Percentiles rank a stretch among this genome's conserved stretches.
phyloP scores from a whole-genome alignment of 2,113 vertebrate genomes.

The Panthera uncia region DNA sequence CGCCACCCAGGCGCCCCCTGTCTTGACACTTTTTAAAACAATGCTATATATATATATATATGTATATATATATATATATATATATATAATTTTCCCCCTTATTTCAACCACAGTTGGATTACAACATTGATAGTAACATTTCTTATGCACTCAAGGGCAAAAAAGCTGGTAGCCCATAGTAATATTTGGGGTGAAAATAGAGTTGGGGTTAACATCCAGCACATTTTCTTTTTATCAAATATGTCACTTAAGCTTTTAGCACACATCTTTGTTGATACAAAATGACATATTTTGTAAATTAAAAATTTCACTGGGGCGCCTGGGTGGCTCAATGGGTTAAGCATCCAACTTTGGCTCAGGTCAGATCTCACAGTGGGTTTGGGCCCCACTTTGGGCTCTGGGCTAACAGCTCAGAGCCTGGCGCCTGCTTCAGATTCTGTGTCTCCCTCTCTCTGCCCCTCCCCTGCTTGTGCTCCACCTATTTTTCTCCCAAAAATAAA shows the following conservation, averaged over 20 bases:
- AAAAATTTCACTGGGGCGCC: not conserved
- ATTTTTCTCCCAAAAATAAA: too few relatives aligned
- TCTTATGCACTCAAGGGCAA: not conserved
- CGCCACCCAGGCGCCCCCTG: too few relatives aligned
- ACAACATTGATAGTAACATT: not conserved
- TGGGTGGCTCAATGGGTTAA: too few relatives aligned
- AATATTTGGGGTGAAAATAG: not conserved
- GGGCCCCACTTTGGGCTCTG: too few relatives aligned
- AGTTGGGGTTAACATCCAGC: not conserved
- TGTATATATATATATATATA: too few relatives aligned
- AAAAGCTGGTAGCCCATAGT: not conserved
- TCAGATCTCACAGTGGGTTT: too few relatives aligned
- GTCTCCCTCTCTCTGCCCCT: too few relatives aligned
- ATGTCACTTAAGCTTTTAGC: not conserved
- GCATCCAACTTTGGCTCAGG: too few relatives aligned
- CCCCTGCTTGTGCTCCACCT: too few relatives aligned
- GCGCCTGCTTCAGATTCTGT: too few relatives aligned
- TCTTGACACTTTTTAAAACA: not conserved
- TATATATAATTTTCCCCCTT: not conserved
- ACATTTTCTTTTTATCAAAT: not conserved
- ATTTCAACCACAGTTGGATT: not conserved
- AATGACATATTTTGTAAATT: slow-evolving; percentile 1
- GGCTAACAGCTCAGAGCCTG: too few relatives aligned
- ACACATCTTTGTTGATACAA: not conserved
- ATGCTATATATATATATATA: not conserved